Evolutionary conservation across 1,140 invertebrate genomes (phyloP).

Genomic region (Caligus rogercresseyi): DNA sequence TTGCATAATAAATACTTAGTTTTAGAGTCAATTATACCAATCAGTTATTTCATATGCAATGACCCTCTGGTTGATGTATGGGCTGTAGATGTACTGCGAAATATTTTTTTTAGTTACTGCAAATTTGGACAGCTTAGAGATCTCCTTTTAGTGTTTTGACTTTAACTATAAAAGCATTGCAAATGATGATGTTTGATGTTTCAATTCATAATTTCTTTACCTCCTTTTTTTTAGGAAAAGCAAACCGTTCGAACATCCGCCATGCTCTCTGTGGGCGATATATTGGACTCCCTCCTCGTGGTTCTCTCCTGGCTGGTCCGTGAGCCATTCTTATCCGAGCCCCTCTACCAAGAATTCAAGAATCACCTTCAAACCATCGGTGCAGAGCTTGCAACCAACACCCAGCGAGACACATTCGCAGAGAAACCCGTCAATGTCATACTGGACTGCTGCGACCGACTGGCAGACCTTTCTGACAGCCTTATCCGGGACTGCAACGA

Average conservation of each 20-base stretch:
- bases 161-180: too few relatives aligned
- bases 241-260: slow-evolving; percentile 1
- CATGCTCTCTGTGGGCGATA: slow-evolving; percentile 43
- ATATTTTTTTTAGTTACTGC: too few relatives aligned
- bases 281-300: slow-evolving; percentile 58
- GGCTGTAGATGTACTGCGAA: too few relatives aligned
- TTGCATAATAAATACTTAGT: too few relatives aligned
- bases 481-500: slow-evolving; percentile 68
- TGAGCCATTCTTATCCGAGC: slow-evolving; percentile 46
- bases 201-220: too few relatives aligned
- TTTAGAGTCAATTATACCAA: too few relatives aligned
- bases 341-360: slow-evolving; percentile 45
- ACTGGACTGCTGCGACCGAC: slow-evolving; percentile 36
- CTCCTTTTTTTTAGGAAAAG: neutral
- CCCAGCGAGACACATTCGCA: slow-evolving; percentile 64
- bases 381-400: slow-evolving; percentile 63
- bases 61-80: too few relatives aligned
- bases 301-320: slow-evolving; percentile 65
- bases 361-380: slow-evolving; percentile 51
- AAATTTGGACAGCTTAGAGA: too few relatives aligned
- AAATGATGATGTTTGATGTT: neutral
- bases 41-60: too few relatives aligned
- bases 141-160: too few relatives aligned
- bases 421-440: slow-evolving; percentile 49
- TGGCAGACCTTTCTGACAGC: slow-evolving; percentile 58